phyloP scores from a whole-genome alignment of 2,113 vertebrate species.

The Colaptes auratus region DNA sequence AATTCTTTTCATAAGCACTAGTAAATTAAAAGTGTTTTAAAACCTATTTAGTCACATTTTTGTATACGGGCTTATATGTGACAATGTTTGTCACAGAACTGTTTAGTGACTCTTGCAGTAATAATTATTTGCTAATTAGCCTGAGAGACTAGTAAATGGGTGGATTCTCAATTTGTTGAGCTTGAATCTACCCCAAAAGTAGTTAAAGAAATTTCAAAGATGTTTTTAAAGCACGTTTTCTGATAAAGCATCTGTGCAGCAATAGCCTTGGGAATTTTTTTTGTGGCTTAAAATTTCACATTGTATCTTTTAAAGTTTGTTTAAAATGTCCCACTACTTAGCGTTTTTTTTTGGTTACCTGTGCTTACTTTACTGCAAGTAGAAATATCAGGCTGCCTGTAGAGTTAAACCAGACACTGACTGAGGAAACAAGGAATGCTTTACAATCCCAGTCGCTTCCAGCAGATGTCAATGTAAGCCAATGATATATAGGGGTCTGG shows the following conservation, averaged over 20 bases:
- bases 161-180: neutral
- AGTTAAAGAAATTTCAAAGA: neutral
- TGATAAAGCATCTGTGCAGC: neutral
- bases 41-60: constrained; percentile 5
- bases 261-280: neutral
- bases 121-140: neutral
- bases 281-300: neutral
- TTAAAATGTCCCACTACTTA: neutral
- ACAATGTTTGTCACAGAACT: constrained; percentile 2
- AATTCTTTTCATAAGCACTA: neutral
- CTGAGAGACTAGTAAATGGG: neutral
- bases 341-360: neutral
- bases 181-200: neutral
- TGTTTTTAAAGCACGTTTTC: neutral
- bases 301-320: neutral
- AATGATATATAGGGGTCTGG: constrained; percentile 65
- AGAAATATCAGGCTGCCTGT: neutral
- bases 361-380: neutral
- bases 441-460: constrained; percentile 66
- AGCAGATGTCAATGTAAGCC: constrained; percentile 83
- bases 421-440: neutral
- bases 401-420: constrained; percentile 4
- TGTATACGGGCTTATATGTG: neutral
- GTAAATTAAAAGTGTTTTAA: neutral
- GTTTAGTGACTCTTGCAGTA: neutral